These are phyloP conservation scores for Lasioglossum leucozonium DNA, from an alignment of 2,888 invertebrate genomes.

Conservation along the genomic window DNA sequence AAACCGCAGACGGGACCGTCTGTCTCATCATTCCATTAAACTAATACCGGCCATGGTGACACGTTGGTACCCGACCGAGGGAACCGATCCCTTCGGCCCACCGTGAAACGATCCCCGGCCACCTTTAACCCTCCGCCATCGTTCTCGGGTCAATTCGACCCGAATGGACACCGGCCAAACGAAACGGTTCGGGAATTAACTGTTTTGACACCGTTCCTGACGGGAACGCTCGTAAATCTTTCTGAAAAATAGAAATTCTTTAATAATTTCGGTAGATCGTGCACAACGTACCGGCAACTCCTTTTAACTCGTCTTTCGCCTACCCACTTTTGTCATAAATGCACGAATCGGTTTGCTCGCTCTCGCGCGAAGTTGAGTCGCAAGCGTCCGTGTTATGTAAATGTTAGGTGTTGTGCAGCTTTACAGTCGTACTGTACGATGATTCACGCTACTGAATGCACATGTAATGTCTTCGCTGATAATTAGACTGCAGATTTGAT, in stretches of 20 bases:
- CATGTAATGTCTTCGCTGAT: too few relatives aligned
- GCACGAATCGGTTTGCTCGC: neutral
- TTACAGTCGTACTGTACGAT: neutral
- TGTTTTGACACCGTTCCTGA: too few relatives aligned
- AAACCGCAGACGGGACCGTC: slow-evolving; percentile 79
- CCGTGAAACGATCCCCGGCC: neutral
- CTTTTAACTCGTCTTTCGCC: too few relatives aligned
- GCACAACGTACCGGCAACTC: neutral
- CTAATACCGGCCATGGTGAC: slow-evolving; percentile 51
- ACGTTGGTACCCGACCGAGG: slow-evolving; percentile 35
- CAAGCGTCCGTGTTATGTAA: neutral
- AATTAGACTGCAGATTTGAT: neutral
- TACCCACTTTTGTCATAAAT: neutral
- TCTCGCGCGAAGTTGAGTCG: too few relatives aligned
- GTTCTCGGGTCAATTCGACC: neutral
- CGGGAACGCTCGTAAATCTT: too few relatives aligned
- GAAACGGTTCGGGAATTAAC: too few relatives aligned
- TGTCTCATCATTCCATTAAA: slow-evolving; percentile 79
- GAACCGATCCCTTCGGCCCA: slow-evolving; percentile 14
- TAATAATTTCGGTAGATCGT: neutral
- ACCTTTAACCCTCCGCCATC: neutral
- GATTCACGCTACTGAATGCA: neutral
- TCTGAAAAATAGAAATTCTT: too few relatives aligned
- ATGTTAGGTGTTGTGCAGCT: neutral
- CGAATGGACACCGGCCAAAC: neutral